These are phyloP conservation scores for Deroptyus accipitrinus DNA, from an alignment of 2,113 vertebrate species.

Conservation along the genomic window DNA sequence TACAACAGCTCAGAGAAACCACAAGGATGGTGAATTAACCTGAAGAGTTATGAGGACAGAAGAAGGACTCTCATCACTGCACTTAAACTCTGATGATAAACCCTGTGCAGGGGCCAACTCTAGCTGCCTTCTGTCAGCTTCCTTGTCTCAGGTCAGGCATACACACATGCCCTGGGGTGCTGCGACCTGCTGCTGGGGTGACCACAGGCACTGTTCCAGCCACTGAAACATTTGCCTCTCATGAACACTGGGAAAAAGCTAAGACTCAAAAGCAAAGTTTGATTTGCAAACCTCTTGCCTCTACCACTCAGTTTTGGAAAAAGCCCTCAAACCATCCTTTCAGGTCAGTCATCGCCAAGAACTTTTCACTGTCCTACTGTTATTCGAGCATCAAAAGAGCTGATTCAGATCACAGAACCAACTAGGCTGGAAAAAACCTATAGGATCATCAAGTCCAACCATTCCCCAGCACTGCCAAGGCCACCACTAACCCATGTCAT, in stretches of 20 bases:
- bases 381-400: not conserved
- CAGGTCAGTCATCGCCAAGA: not conserved
- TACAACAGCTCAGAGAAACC: slow-evolving; percentile 5
- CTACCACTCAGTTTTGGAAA: not conserved
- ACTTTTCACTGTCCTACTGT: not conserved
- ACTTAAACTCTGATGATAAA: not conserved
- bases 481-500: not conserved
- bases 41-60: not conserved
- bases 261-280: not conserved
- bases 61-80: not conserved
- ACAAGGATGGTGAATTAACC: not conserved
- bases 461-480: not conserved
- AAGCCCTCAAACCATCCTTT: not conserved
- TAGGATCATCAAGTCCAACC: not conserved
- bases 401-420: not conserved
- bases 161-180: accelerated
- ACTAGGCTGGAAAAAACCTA: not conserved
- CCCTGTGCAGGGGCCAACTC: not conserved
- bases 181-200: not conserved
- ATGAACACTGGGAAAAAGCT: not conserved
- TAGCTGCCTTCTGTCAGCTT: not conserved
- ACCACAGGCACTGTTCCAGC: not conserved
- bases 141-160: not conserved
- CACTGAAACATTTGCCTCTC: not conserved
- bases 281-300: not conserved